phyloP scores from a whole-genome alignment of 1,140 invertebrate genomes.

The Bombus polaris region DNA sequence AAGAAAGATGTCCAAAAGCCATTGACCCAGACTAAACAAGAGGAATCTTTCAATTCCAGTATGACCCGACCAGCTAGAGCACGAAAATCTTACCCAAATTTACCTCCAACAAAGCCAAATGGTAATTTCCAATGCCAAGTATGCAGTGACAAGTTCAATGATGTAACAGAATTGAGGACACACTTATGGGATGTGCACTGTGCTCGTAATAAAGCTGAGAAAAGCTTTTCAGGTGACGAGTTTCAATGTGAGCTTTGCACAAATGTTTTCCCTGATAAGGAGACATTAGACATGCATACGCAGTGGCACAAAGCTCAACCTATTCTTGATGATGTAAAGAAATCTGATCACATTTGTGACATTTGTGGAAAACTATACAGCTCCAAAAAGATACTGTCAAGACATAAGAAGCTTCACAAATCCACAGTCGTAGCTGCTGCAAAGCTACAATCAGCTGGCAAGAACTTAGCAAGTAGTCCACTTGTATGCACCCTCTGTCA shows the following conservation, averaged over 20 bases:
- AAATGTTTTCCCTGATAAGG: slow-evolving; percentile 84
- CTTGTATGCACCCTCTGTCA: slow-evolving; percentile 83
- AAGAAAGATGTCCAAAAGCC: slow-evolving; percentile 3
- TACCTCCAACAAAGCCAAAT: slow-evolving; percentile 35
- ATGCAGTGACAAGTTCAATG: slow-evolving; percentile 75
- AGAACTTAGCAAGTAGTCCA: slow-evolving; percentile 79
- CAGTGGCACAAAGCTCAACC: slow-evolving; percentile 80
- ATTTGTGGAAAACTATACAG: slow-evolving; percentile 85
- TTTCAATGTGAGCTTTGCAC: slow-evolving; percentile 85
- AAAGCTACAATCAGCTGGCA: slow-evolving; percentile 69
- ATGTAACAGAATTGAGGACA: slow-evolving; percentile 74
- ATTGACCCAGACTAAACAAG: background rate
- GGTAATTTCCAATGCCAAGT: slow-evolving; percentile 78
- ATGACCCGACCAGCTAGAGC: slow-evolving; percentile 73
- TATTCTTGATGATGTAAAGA: slow-evolving; percentile 66
- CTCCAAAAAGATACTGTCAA: slow-evolving; percentile 80
- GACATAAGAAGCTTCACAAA: slow-evolving; percentile 82
- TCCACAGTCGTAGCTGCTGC: slow-evolving; percentile 29
- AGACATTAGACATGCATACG: slow-evolving; percentile 84
- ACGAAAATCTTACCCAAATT: slow-evolving; percentile 75
- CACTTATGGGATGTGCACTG: slow-evolving; percentile 81
- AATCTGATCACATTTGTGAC: slow-evolving; percentile 83
- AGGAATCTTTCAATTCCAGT: background rate
- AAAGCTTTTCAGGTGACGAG: slow-evolving; percentile 76
- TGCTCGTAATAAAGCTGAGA: slow-evolving; percentile 75